These are phyloP conservation scores for Tylochromis polylepis DNA, from an alignment of 2,113 vertebrate genomes.

Conservation along the genomic window DNA sequence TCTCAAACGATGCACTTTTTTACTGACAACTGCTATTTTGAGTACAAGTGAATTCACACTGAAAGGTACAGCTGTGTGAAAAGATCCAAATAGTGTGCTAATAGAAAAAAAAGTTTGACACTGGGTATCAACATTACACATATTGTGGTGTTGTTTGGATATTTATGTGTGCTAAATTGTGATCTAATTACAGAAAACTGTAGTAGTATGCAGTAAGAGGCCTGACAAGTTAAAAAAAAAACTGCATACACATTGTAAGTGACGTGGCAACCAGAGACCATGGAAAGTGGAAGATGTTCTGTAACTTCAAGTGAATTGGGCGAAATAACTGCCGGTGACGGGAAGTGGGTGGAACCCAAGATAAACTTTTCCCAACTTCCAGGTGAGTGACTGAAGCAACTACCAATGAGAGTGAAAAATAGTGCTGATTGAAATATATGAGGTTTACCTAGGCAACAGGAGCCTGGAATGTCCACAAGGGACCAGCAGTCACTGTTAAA, in stretches of 20 bases:
- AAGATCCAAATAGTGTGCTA: neutral
- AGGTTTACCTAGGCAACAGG: neutral
- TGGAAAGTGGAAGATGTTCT: neutral
- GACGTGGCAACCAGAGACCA: rapidly evolving
- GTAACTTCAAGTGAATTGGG: neutral
- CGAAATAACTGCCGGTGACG: neutral
- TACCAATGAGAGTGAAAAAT: neutral
- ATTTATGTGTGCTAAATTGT: neutral
- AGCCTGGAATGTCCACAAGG: neutral
- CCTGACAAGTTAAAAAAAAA: neutral
- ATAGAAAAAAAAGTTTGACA: neutral
- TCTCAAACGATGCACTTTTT: rapidly evolving
- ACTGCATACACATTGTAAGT: neutral
- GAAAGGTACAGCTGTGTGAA: neutral
- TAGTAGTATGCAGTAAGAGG: neutral
- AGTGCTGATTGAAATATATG: neutral
- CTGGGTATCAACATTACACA: neutral
- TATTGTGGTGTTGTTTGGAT: neutral
- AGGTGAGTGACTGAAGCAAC: neutral
- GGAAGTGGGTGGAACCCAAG: neutral
- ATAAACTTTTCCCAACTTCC: neutral
- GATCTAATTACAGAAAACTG: neutral
- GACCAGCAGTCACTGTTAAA: neutral
- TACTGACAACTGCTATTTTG: neutral
- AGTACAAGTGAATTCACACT: neutral